phyloP scores from a whole-genome alignment of 2,113 vertebrate genomes.

The Bathybates hornii region DNA sequence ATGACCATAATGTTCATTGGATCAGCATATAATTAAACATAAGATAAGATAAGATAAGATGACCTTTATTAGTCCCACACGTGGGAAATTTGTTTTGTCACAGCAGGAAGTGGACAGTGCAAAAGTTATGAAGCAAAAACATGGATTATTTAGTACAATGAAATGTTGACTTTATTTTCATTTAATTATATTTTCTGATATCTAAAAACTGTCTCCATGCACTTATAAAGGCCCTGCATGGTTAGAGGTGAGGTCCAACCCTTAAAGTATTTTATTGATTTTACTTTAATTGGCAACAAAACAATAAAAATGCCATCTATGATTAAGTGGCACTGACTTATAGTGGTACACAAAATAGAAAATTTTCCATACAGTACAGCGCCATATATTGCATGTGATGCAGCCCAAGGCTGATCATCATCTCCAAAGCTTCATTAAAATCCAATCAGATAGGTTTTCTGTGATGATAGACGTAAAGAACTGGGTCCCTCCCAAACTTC shows the following conservation, averaged over 20 bases:
- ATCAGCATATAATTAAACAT: not conserved
- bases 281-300: not conserved
- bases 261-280: not conserved
- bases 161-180: not conserved
- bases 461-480: not conserved
- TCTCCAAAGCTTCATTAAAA: not conserved
- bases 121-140: no score
- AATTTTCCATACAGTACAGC: not conserved
- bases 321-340: not conserved
- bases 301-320: not conserved
- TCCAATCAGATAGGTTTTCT: not conserved
- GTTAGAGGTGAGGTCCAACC: not conserved
- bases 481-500: not conserved
- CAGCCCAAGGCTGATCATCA: not conserved
- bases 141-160: not conserved
- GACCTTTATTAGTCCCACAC: no score
- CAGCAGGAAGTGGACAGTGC: no score
- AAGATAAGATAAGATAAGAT: no score
- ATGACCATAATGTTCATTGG: not conserved
- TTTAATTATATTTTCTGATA: not conserved
- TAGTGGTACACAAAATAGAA: not conserved
- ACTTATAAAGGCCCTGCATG: not conserved
- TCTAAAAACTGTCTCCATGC: not conserved
- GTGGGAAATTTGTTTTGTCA: no score
- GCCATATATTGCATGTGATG: not conserved